Base-by-base conservation (phyloP, 2,113 vertebrate species). In the Ia io region DNA sequence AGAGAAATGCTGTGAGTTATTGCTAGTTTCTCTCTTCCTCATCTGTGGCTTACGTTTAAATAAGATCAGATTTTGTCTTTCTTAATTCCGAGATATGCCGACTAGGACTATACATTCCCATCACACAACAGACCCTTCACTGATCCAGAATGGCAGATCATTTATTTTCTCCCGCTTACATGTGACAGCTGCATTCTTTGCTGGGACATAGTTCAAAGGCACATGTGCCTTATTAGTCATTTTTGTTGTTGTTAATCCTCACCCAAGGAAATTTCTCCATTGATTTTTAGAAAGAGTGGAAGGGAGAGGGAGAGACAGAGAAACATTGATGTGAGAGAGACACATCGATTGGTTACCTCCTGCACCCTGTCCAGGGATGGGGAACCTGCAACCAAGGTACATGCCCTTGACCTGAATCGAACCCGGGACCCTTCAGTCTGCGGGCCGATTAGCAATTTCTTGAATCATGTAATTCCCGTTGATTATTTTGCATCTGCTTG, bases 1-100 rank as follows among this genome's bases (percentile, higher is more conserved):
- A 90, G 56, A 91, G 20, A 32, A 91, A 70, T 84, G 18, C 56
- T 76, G 2, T 79, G 49, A 73, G 12, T 67, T 83, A 49, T 92
- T 96, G 47, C 6, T 92, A 53, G 40, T 59, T 78, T 84, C 22
- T 89, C 20, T 59, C 56, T 94, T 79, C 20, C 47, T 95, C n/a
- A 76, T 42, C 20, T 69, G 14, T 87, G 42, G 70, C 49, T 89
- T 18, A 37, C 79, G 8, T 85, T 90, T 94, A 80, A 80, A 35
- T 73, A 82, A 70, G 32, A 61, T 56, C 77, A 76, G 51, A 47
- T 67, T 92, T 95, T 78, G 47, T 87, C 49, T 88, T 88, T 76
- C 69, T 88, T 53, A 94, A 56, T 94, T 85, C 23, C 63, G 65
- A 65, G 84, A 51, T 95, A n/a, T 35, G 91, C 20, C 86, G 74